phyloP scores from a whole-genome alignment of 1,140 invertebrate genomes.

The Thrips palmi region DNA sequence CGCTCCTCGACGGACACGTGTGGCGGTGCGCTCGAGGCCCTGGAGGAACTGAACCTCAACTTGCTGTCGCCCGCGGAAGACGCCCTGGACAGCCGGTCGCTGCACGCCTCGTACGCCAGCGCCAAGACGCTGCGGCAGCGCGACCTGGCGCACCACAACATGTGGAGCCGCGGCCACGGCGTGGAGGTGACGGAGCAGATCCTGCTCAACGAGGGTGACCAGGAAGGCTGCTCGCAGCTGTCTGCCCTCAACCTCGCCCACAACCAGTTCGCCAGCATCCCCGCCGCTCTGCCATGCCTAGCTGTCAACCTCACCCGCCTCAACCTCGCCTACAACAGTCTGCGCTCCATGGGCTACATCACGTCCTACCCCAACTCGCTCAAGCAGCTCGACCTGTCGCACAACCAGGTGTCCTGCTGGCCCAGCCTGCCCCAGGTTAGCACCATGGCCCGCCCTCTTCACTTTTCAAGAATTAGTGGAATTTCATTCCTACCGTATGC shows the following conservation, averaged over 20 bases:
- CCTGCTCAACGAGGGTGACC: conserved; percentile 20
- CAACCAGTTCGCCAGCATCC: conserved; percentile 75
- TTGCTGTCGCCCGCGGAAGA: no score
- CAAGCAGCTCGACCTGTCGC: conserved; percentile 80
- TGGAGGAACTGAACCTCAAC: no score
- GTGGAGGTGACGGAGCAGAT: conserved; percentile 52
- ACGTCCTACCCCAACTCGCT: conserved; percentile 73
- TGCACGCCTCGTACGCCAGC: background rate
- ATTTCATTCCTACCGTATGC: no score
- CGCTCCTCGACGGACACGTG: no score
- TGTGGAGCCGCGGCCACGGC: conserved; percentile 44
- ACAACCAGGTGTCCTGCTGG: conserved; percentile 82
- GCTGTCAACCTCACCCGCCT: conserved; percentile 69
- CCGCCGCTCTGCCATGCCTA: conserved; percentile 71
- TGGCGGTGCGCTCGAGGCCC: no score
- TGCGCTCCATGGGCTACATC: conserved; percentile 57
- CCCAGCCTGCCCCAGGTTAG: conserved; percentile 53
- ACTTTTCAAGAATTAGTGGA: no score
- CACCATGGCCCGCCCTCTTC: no score
- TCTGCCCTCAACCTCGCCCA: conserved; percentile 71
- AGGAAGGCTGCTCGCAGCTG: conserved; percentile 31
- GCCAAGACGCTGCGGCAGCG: conserved; percentile 14
- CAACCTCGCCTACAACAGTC: conserved; percentile 74
- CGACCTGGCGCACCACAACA: conserved; percentile 44
- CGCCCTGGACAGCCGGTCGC: no score